Base-by-base conservation (phyloP, 2,797 vertebrate species). In the Myoxocephalus aenaeus region DNA sequence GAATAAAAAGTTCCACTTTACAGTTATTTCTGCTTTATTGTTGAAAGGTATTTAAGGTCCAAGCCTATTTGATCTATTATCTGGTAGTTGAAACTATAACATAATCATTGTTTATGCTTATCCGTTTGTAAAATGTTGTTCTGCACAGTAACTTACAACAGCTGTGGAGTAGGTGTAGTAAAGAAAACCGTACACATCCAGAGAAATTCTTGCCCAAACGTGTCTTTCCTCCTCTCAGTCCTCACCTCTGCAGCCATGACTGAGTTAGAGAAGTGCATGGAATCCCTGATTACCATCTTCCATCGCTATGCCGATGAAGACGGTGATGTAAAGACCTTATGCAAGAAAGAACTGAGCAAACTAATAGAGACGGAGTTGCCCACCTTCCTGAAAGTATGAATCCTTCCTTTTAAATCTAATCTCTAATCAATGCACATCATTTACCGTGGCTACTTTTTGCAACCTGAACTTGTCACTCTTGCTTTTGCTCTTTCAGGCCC, bases 351-450 rank as follows among this genome's bases (percentile, higher is more conserved):
- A 77, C 88, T 97, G 57, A 96, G 90, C 70, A 87, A 85, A 40
- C 93, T 98, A 9, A 58, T 99, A 93, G 94, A 96, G 65, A 82
- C 42, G 0, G 97, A 99, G 87, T 90, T 99, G 36, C 83, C 93
- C 0, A 90, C 81, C 38, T 99, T 98, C 88, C 91, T 97, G 0
- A 93, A 95, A 92, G 98, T 98, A 91, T 94, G 61, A 84, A 46
- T 27, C 13, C 29, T 25, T 15, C 56, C 3, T 10, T 11, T 74
- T 29, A 32, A 20, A 48, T 12, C 1, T 29, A 27, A 54, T 32
- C 48, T 40, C 13, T 50, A 22, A 51, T 61, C 8, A 14, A 20
- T 13, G 1, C 17, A 10, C 53, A 15, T 2, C 3, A 50, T 1
- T 34, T 50, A 18, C 2, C 27, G 12, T 53, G 48, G 4, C 65